Evolutionary conservation across 2,797 vertebrate genomes (phyloP).

Genomic region (Paguma larvata): DNA sequence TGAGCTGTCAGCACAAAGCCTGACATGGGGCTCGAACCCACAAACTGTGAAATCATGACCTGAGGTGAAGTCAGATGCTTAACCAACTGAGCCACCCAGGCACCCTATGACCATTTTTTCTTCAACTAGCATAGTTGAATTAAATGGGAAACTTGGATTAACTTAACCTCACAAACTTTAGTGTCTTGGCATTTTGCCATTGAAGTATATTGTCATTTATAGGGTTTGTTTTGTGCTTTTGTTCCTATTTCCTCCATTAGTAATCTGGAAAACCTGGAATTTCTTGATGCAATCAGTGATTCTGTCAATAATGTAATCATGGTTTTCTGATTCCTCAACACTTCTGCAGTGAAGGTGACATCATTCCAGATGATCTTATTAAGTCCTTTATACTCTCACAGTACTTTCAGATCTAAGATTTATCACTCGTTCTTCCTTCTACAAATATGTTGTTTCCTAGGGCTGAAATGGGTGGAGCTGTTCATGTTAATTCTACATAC

Average conservation of each 20-base stretch:
- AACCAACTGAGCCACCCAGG: too few species aligned
- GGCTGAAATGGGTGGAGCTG: neutral
- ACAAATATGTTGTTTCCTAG: neutral
- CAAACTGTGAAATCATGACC: too few species aligned
- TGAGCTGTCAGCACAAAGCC: too few species aligned
- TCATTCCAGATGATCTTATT: neutral
- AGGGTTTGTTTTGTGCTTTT: slow-evolving; percentile 54
- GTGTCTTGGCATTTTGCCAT: slow-evolving; percentile 58
- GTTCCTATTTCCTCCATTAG: slow-evolving; percentile 33
- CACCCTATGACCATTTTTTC: neutral
- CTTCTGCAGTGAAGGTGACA: neutral
- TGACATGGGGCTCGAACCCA: too few species aligned
- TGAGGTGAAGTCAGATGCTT: too few species aligned
- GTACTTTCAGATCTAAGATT: neutral
- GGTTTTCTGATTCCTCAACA: neutral
- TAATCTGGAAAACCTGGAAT: slow-evolving; percentile 29
- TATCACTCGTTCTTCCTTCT: slow-evolving; percentile 18
- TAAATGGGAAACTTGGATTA: slow-evolving; percentile 20
- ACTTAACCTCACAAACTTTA: slow-evolving; percentile 43
- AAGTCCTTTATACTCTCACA: neutral
- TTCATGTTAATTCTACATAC: neutral
- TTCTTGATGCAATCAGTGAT: slow-evolving; percentile 46
- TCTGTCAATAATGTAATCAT: neutral
- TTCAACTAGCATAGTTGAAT: neutral
- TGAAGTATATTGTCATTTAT: slow-evolving; percentile 32